A percentile compares a stretch with the other conserved stretches of the same genome.
Evolutionary conservation across 2,888 invertebrate species (phyloP).

Genomic region (Margaritifera margaritifera): DNA sequence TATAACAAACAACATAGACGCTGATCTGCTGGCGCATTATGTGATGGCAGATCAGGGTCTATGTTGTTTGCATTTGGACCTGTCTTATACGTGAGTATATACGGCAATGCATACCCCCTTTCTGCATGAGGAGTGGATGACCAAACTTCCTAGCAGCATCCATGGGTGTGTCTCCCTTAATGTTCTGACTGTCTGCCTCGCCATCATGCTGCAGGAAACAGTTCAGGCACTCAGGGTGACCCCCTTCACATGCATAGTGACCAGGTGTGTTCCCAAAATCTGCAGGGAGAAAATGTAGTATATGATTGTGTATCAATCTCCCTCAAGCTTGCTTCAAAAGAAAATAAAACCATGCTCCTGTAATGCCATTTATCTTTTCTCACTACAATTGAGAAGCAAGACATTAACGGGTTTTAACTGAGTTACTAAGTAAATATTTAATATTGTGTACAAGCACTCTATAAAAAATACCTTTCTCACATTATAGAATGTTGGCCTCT

Average conservation of each 20-base stretch:
- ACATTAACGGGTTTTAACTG: too few relatives aligned
- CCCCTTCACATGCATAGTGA: slow-evolving; percentile 66
- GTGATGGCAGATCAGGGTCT: too few relatives aligned
- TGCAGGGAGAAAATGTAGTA: slow-evolving; percentile 18
- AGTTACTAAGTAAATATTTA: too few relatives aligned
- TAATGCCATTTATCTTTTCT: background rate
- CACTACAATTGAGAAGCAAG: too few relatives aligned
- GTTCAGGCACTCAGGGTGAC: slow-evolving; percentile 68
- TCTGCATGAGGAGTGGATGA: slow-evolving; percentile 66
- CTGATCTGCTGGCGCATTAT: too few relatives aligned
- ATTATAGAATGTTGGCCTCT: too few relatives aligned
- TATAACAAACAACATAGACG: too few relatives aligned
- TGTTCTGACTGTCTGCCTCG: slow-evolving; percentile 55
- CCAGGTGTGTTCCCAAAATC: slow-evolving; percentile 67
- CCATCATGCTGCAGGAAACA: slow-evolving; percentile 69
- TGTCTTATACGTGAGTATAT: too few relatives aligned
- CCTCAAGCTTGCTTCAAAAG: background rate
- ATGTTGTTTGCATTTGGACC: too few relatives aligned
- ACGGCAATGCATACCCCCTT: slow-evolving; percentile 61
- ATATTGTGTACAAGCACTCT: too few relatives aligned
- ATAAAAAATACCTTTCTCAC: too few relatives aligned
- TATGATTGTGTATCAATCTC: background rate
- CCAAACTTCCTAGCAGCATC: slow-evolving; percentile 67
- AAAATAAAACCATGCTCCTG: slow-evolving; percentile 1
- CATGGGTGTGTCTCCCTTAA: slow-evolving; percentile 60